Evolutionary conservation across 2,888 invertebrate genomes (phyloP).

Genomic region (Hybos culiciformis): DNA sequence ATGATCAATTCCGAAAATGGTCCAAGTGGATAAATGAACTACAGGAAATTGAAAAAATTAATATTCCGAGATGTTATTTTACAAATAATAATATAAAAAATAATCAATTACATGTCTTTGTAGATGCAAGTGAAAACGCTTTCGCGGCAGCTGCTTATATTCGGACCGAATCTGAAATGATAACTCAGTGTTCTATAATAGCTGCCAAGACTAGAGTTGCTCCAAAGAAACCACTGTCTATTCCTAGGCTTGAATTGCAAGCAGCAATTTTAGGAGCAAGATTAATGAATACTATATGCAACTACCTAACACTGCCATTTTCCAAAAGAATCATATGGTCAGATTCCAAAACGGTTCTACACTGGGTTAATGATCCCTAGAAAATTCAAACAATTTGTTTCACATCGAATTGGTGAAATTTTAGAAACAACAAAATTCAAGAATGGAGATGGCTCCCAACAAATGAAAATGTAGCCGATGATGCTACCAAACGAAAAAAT

Average conservation of each 20-base stretch:
- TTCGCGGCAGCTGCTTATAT: slow-evolving; percentile 3
- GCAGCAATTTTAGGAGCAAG: slow-evolving; percentile 3
- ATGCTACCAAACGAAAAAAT: too few species aligned
- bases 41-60: slow-evolving; percentile 4
- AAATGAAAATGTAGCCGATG: too few species aligned
- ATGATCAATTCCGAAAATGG: slow-evolving; percentile 6
- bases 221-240: slow-evolving; percentile 5
- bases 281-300: neutral
- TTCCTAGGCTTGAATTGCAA: slow-evolving; percentile 5
- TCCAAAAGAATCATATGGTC: slow-evolving; percentile 4
- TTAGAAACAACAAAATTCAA: slow-evolving; percentile 9
- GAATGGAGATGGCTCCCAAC: neutral
- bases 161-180: neutral
- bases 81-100: too few species aligned
- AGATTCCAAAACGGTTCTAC: slow-evolving; percentile 12
- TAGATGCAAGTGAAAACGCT: slow-evolving; percentile 2
- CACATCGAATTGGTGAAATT: slow-evolving; percentile 13
- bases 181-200: neutral
- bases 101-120: slow-evolving; percentile 3
- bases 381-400: slow-evolving; percentile 14
- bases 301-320: slow-evolving; percentile 4
- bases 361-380: slow-evolving; percentile 13
- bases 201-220: slow-evolving; percentile 5
- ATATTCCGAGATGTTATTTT: slow-evolving; percentile 12
- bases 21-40: slow-evolving; percentile 5